Base-by-base conservation (phyloP, 2,797 vertebrate genomes). In the Potorous gilbertii region DNA sequence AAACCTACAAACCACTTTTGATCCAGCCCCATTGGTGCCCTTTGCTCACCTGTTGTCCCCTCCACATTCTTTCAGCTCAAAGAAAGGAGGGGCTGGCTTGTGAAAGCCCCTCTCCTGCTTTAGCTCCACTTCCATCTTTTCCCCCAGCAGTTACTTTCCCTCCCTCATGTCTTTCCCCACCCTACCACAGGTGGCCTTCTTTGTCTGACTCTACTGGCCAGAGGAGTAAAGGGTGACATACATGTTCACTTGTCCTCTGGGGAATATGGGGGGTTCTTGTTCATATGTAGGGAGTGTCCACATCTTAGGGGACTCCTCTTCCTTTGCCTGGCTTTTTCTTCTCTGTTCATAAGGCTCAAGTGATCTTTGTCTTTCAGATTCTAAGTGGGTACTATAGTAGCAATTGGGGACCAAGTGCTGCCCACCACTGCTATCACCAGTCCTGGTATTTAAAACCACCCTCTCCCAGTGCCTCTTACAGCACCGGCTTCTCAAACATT, bases 401-500 rank as follows among this genome's bases (percentile, higher is more conserved):
- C 2, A 29, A 55, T 52, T 54, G 94, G 95, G 97, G 96, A 98
- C 97, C 97, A 98, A 97, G 96, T 95, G 81, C 28, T 62, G 46
- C 57, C 92, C 59, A n/a, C 95, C 91, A 93, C 92, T 18, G 90
- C 87, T 81, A 52, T 94, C 57, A 90, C 94, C 66, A 91, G 11
- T 56, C 46, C 89, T 81, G 96, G 94, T 95, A 40, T 54, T 54
- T 91, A 40, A 0, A 46, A 94, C 94, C 56, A 55, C 0, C 31
- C 90, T 89, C 94, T 91, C 95, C 97, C 92, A 95, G 97, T 97
- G 94, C 92, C 92, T 59, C 57, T 95, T 62, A 50, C 92, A 89
- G 96, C 95, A 31, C 24, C 95, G 62, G 90, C 96, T 97, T 81
- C 97, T 97, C 94, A 93, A 95, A 97, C 97, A 96, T 97, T 98